A percentile compares a stretch with the other conserved stretches of the same genome.
These are phyloP conservation scores for Pontoporia blainvillei DNA, from an alignment of 2,113 vertebrate species.

Conservation along the genomic window DNA sequence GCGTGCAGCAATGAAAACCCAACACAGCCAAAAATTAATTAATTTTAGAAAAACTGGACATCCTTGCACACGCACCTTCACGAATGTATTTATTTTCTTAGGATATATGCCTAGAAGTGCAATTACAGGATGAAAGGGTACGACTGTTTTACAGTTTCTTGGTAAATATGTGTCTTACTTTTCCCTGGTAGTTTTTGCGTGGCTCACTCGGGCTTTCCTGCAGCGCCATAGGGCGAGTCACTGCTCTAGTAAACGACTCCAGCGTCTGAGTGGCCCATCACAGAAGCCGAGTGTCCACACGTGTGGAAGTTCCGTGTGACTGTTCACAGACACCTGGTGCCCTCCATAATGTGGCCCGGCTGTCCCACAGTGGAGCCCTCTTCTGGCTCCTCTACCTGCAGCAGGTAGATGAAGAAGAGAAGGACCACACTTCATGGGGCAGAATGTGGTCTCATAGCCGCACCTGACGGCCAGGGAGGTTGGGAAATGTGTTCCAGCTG, in stretches of 20 bases:
- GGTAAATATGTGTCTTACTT: rapidly evolving
- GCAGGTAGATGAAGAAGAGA: neutral
- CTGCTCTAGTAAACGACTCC: neutral
- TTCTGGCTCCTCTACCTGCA: too few species aligned
- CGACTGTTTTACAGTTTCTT: neutral
- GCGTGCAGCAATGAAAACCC: too few species aligned
- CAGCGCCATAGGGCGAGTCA: too few species aligned
- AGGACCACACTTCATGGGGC: rapidly evolving
- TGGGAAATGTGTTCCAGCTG: rapidly evolving
- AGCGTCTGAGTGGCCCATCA: neutral
- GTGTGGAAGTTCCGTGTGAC: neutral
- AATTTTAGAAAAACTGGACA: too few species aligned
- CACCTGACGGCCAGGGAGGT: neutral
- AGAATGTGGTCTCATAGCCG: neutral
- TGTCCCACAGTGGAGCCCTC: rapidly evolving
- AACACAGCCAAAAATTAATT: too few species aligned
- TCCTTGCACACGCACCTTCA: rapidly evolving
- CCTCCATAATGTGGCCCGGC: neutral
- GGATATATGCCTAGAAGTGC: neutral
- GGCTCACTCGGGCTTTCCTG: neutral
- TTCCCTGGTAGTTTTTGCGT: rapidly evolving
- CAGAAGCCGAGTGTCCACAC: neutral
- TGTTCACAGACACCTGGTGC: neutral
- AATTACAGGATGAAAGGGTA: neutral
- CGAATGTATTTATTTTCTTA: neutral